These are phyloP conservation scores for Pyrrhosoma nymphula DNA, from an alignment of 2,888 invertebrate species.

Conservation along the genomic window DNA sequence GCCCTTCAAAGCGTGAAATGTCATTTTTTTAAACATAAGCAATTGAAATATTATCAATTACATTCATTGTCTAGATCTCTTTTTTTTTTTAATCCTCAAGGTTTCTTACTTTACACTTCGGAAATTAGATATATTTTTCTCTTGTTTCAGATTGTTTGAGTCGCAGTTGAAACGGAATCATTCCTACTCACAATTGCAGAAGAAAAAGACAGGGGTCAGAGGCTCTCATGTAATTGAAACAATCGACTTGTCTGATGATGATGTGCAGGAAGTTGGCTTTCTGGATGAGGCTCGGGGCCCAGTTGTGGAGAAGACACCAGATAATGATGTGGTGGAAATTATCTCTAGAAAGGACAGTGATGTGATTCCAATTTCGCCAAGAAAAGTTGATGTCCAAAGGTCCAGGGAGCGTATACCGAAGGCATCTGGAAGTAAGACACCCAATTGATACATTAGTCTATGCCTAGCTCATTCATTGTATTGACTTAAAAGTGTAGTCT, in stretches of 20 bases:
- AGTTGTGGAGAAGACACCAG: background rate
- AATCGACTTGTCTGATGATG: constrained; percentile 6
- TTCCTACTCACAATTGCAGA: background rate
- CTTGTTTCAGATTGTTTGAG: constrained; percentile 32
- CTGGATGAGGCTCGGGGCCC: background rate
- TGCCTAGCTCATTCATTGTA: too few relatives aligned
- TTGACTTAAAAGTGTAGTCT: too few relatives aligned
- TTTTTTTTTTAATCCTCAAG: too few relatives aligned
- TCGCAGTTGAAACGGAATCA: constrained; percentile 35
- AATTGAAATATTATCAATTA: too few relatives aligned
- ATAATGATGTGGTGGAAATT: background rate
- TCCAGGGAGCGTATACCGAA: constrained; percentile 20
- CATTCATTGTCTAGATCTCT: too few relatives aligned
- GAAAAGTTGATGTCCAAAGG: constrained; percentile 28
- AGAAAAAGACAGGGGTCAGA: background rate
- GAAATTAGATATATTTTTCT: too few relatives aligned
- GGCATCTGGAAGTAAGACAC: constrained; percentile 25
- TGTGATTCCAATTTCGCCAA: background rate
- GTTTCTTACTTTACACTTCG: too few relatives aligned
- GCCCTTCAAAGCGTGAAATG: too few relatives aligned
- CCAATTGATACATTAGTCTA: too few relatives aligned
- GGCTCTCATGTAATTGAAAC: background rate
- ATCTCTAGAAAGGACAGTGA: background rate
- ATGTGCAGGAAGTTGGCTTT: background rate
- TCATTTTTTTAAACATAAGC: too few relatives aligned